Evolutionary conservation across 1,140 invertebrate genomes (phyloP).

Genomic region (Aphelinus atriplicis): DNA sequence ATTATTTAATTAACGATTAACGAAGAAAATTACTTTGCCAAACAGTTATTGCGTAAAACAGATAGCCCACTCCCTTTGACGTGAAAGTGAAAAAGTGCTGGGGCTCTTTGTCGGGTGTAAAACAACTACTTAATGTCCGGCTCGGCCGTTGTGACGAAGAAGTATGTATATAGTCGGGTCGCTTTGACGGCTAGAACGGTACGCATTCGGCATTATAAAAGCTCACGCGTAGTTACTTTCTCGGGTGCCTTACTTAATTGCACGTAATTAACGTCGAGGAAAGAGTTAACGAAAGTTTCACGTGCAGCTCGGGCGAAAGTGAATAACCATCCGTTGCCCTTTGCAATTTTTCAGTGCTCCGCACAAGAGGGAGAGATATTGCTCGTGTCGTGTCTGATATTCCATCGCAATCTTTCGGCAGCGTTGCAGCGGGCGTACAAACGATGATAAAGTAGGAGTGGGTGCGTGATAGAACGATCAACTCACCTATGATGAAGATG

Average conservation of each 20-base stretch:
- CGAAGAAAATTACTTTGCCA: not conserved
- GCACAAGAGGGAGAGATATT: too few relatives aligned
- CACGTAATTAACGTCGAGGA: not conserved
- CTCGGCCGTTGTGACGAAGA: not conserved
- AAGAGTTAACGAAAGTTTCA: not conserved
- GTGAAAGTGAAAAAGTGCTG: slow-evolving; percentile 2
- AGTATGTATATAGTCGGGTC: not conserved
- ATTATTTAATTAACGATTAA: slow-evolving; percentile 23
- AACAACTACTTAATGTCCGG: not conserved
- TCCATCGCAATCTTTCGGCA: too few relatives aligned
- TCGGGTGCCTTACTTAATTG: not conserved
- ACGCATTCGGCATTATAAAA: slow-evolving; percentile 16
- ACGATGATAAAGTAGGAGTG: too few relatives aligned
- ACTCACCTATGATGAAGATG: slow-evolving; percentile 90
- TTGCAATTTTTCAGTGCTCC: too few relatives aligned
- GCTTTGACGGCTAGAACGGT: slow-evolving; percentile 1
- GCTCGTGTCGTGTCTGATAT: too few relatives aligned
- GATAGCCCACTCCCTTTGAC: not conserved
- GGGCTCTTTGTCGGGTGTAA: not conserved
- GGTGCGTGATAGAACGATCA: too few relatives aligned
- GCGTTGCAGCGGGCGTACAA: too few relatives aligned
- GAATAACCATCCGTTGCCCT: too few relatives aligned
- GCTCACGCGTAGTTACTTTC: not conserved
- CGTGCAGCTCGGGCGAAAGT: too few relatives aligned
- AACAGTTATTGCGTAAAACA: not conserved